Percentiles rank a stretch among this genome's conserved stretches.
These are phyloP conservation scores for Aphis gossypii DNA, from an alignment of 1,140 invertebrate genomes.

Conservation along the genomic window DNA sequence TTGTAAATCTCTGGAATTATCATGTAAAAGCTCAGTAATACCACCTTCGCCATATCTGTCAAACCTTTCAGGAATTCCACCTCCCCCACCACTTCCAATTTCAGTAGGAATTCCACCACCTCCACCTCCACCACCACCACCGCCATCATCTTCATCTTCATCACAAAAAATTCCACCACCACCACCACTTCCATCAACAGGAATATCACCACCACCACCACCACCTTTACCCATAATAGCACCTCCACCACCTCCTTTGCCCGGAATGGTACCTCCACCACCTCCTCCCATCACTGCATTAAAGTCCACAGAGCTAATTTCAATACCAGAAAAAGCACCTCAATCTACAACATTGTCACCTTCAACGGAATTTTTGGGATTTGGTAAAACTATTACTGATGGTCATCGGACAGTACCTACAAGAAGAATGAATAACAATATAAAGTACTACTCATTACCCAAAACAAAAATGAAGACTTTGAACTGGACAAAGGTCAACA, in stretches of 20 bases:
- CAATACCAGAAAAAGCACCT: slow-evolving; percentile 34
- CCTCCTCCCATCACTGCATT: slow-evolving; percentile 50
- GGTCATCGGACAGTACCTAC: slow-evolving; percentile 59
- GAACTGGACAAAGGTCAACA: slow-evolving; percentile 65
- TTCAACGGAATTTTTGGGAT: neutral
- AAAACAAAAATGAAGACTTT: slow-evolving; percentile 65
- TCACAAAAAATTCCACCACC: neutral
- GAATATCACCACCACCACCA: slow-evolving; percentile 17
- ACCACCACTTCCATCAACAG: too few relatives aligned
- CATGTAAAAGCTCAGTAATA: neutral
- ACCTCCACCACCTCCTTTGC: neutral
- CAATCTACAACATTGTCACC: slow-evolving; percentile 59
- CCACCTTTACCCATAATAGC: slow-evolving; percentile 9
- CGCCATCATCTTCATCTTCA: slow-evolving; percentile 34
- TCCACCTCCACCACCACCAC: slow-evolving; percentile 51
- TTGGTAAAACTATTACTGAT: slow-evolving; percentile 42
- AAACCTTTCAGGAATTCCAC: neutral
- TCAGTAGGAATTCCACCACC: neutral
- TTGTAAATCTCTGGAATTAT: neutral
- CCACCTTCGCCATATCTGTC: slow-evolving; percentile 52
- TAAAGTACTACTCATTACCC: slow-evolving; percentile 62
- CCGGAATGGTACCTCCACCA: neutral
- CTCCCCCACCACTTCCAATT: slow-evolving; percentile 41
- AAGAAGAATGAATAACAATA: slow-evolving; percentile 47
- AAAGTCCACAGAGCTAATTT: neutral